phyloP scores from a whole-genome alignment of 2,797 vertebrate genomes.

The Orestias chungarensis region DNA sequence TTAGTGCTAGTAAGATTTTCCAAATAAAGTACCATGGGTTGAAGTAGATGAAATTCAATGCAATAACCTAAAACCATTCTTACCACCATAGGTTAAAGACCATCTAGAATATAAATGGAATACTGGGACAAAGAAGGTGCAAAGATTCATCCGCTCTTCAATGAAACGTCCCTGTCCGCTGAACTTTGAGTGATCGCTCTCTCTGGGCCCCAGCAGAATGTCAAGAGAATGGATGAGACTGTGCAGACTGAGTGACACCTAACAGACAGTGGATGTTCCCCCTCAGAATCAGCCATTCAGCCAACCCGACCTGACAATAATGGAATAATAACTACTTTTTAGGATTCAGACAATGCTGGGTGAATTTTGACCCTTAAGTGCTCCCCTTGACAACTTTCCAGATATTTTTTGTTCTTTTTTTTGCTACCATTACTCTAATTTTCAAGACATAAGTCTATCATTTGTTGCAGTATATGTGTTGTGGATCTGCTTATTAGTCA shows the following conservation, averaged over 20 bases:
- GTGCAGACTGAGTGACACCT: conserved; percentile 67
- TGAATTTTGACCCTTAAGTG: conserved; percentile 15
- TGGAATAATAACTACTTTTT: conserved; percentile 54
- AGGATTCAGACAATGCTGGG: conserved; percentile 18
- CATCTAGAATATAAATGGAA: conserved; percentile 3
- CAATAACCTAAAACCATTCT: not conserved
- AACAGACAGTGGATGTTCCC: conserved; percentile 44
- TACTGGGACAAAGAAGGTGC: too few relatives aligned
- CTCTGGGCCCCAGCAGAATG: conserved; percentile 46
- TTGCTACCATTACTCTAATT: not conserved
- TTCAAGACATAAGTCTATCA: not conserved
- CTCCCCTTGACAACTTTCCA: not conserved
- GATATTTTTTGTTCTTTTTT: not conserved
- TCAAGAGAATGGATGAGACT: conserved; percentile 71
- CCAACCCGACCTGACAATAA: conserved; percentile 46
- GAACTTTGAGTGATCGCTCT: conserved; percentile 71
- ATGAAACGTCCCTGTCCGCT: conserved; percentile 46
- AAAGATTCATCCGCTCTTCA: conserved; percentile 53
- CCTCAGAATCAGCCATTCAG: conserved; percentile 13
- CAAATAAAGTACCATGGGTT: not conserved
- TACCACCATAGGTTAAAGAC: conserved; percentile 4
- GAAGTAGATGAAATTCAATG: not conserved
- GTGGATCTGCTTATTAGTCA: conserved; percentile 22
- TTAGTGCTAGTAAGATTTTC: not conserved
- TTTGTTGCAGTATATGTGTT: conserved; percentile 12